These are phyloP conservation scores for Coreius guichenoti DNA, from an alignment of 2,797 vertebrate genomes.

Conservation along the genomic window DNA sequence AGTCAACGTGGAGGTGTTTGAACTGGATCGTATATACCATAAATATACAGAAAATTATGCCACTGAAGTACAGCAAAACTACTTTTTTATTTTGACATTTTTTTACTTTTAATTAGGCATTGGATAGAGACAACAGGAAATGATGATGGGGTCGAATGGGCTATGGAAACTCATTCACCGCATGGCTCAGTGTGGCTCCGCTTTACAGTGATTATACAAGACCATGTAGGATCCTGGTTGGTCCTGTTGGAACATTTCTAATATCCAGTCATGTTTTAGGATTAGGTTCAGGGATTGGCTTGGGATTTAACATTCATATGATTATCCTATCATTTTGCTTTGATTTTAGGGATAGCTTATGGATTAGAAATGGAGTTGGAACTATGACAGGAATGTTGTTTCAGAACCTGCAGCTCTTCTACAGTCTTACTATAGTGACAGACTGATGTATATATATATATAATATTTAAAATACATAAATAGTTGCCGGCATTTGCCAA, in stretches of 20 bases:
- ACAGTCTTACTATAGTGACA: background rate
- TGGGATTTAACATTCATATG: background rate
- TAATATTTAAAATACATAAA: background rate
- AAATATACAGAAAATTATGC: background rate
- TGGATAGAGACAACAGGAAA: background rate
- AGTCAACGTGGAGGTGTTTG: background rate
- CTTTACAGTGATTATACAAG: constrained; percentile 12
- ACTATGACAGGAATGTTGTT: background rate
- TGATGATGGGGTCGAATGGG: background rate
- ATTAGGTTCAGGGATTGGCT: constrained; percentile 15
- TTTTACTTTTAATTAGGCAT: background rate
- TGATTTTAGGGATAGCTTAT: constrained; percentile 1
- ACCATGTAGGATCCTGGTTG: background rate
- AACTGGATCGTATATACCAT: background rate
- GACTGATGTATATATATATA: background rate
- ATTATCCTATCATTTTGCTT: background rate
- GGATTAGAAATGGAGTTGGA: background rate
- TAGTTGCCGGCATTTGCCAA: background rate
- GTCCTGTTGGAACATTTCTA: background rate
- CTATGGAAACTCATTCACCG: background rate
- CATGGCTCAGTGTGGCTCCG: background rate
- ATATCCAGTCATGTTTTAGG: constrained; percentile 5
- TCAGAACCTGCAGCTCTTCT: background rate
- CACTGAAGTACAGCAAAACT: background rate
- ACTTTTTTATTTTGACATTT: background rate